phyloP scores from a whole-genome alignment of 2,888 invertebrate species.

The Drosophila villosipedis region DNA sequence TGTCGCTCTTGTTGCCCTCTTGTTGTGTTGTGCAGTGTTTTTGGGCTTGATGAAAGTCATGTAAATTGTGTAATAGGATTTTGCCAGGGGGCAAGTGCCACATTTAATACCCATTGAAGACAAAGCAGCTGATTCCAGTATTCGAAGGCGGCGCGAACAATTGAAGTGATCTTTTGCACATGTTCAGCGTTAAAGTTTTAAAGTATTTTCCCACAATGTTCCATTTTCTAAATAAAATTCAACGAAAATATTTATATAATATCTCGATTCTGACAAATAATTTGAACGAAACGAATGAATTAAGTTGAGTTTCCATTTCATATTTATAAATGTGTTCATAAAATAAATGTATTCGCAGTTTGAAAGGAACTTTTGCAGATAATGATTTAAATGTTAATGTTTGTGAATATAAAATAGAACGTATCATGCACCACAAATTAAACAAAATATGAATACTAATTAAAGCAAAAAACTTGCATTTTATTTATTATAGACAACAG shows the following conservation, averaged over 20 bases:
- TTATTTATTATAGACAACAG: neutral
- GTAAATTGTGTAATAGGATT: slow-evolving; percentile 46
- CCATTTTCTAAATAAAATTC: neutral
- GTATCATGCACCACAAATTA: neutral
- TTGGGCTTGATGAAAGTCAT: slow-evolving; percentile 52
- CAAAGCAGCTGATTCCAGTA: slow-evolving; percentile 9
- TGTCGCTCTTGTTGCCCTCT: slow-evolving; percentile 48
- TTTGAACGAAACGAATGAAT: neutral
- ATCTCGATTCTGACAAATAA: neutral
- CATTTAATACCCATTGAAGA: slow-evolving; percentile 27
- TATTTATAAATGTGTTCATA: neutral
- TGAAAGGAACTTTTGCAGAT: neutral
- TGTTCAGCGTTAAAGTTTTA: neutral
- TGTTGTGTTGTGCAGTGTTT: slow-evolving; percentile 43
- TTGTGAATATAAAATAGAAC: neutral
- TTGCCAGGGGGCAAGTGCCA: slow-evolving; percentile 6
- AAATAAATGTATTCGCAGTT: neutral
- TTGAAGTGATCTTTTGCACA: neutral
- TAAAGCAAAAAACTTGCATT: neutral
- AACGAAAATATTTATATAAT: neutral
- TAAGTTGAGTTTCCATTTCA: neutral
- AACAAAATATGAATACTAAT: neutral
- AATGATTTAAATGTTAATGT: neutral
- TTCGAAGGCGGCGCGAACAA: neutral
- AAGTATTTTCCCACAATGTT: neutral